Conservation (phyloP, 2,888 invertebrate species). For the Cremastinae sp. region DNA sequence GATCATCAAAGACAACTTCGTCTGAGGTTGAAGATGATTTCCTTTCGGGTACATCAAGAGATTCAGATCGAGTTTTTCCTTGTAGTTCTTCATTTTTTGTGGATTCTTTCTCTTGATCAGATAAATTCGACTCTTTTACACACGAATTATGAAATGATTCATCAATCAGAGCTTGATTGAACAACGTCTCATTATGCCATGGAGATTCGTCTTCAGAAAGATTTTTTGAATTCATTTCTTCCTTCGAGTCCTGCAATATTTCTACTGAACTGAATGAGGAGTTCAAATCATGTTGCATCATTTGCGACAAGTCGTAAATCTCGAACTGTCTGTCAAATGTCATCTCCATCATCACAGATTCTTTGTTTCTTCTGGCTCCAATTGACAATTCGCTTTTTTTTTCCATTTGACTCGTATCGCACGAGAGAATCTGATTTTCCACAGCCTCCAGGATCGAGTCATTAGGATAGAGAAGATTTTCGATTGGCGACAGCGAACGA, state of each 20-base stretch:
- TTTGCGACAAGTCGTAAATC: slow-evolving; percentile 46
- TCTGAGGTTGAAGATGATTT: slow-evolving; percentile 15
- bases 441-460: slow-evolving; percentile 37
- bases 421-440: slow-evolving; percentile 7
- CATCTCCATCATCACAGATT: slow-evolving; percentile 9
- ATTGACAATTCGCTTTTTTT: neutral
- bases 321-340: slow-evolving; percentile 1
- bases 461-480: slow-evolving; percentile 16
- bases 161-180: slow-evolving; percentile 38
- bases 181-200: slow-evolving; percentile 42
- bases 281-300: slow-evolving; percentile 38
- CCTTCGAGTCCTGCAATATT: slow-evolving; percentile 10
- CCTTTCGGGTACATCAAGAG: neutral
- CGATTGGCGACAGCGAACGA: slow-evolving; percentile 19
- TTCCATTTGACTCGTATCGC: neutral
- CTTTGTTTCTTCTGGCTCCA: neutral
- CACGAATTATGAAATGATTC: slow-evolving; percentile 16
- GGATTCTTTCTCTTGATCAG: neutral
- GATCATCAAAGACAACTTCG: slow-evolving; percentile 52
- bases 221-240: neutral
- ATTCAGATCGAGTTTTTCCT: neutral
- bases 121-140: slow-evolving; percentile 23
- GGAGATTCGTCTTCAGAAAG: slow-evolving; percentile 13
- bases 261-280: slow-evolving; percentile 13
- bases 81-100: neutral